Conservation (phyloP, 2,797 vertebrate species). For the Poecilia gillii region DNA sequence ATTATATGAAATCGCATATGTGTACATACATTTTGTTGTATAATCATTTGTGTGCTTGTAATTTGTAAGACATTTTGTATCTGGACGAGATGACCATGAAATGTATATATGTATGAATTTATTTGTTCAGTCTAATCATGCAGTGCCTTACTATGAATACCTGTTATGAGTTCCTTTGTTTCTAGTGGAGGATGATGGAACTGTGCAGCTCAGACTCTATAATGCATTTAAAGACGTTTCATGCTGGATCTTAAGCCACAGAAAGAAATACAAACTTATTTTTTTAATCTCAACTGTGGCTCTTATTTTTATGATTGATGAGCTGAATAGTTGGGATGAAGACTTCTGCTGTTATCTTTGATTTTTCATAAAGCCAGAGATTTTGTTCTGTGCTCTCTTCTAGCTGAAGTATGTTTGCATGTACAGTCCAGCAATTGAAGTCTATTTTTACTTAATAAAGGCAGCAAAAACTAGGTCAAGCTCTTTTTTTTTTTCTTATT, state of each 20-base stretch:
- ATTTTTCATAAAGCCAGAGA: conserved; percentile 52
- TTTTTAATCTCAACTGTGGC: conserved; percentile 45
- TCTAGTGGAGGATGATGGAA: conserved; percentile 30
- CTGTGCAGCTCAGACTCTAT: conserved; percentile 60
- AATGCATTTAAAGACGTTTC: conserved; percentile 28
- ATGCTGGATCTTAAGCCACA: conserved; percentile 49
- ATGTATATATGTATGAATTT: conserved; percentile 37
- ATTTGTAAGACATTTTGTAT: conserved; percentile 43
- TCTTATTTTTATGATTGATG: conserved; percentile 48
- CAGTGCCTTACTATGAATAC: conserved; percentile 52
- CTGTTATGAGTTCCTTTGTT: conserved; percentile 40
- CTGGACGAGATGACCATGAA: conserved; percentile 35
- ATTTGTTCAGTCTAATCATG: conserved; percentile 48
- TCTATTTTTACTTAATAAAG: conserved; percentile 82
- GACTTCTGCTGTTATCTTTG: conserved; percentile 47
- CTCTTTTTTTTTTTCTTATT: background rate
- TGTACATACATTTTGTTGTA: conserved; percentile 59
- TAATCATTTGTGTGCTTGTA: conserved; percentile 54
- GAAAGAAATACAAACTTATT: conserved; percentile 19
- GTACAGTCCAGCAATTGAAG: conserved; percentile 76
- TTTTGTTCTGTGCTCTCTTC: conserved; percentile 59
- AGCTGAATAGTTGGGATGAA: conserved; percentile 53
- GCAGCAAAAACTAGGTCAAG: conserved; percentile 58
- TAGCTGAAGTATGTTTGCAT: conserved; percentile 65
- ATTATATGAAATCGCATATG: conserved; percentile 63